These are phyloP conservation scores for Laticauda colubrina DNA, from an alignment of 2,113 vertebrate species.

Conservation along the genomic window DNA sequence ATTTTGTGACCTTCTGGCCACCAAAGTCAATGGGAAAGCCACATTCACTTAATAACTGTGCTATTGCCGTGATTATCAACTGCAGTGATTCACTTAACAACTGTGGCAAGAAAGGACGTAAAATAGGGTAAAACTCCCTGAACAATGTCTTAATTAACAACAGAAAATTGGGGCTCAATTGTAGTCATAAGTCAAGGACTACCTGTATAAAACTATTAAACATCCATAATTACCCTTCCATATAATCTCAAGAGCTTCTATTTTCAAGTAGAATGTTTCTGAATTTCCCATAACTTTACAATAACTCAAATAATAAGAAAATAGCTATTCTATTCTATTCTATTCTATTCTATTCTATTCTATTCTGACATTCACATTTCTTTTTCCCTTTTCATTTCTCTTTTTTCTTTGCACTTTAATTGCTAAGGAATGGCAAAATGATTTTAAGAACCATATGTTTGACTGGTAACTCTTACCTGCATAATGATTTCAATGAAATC, in stretches of 20 bases:
- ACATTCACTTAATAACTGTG: no score
- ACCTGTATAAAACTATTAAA: not conserved
- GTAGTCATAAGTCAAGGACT: no score
- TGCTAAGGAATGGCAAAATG: not conserved
- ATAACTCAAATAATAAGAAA: not conserved
- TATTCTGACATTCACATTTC: not conserved
- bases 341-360: not conserved
- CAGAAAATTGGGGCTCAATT: no score
- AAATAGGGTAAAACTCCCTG: no score
- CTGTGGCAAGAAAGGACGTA: no score
- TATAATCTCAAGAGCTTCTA: not conserved
- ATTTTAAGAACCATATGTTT: fast-evolving
- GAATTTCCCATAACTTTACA: not conserved
- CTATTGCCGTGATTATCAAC: no score
- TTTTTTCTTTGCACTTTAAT: not conserved
- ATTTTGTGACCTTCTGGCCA: no score
- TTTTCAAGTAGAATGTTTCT: not conserved
- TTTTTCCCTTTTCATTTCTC: not conserved
- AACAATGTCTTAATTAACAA: no score
- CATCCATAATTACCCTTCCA: not conserved
- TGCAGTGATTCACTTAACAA: no score
- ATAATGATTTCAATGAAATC: not conserved
- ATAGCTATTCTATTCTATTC: not conserved
- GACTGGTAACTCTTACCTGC: not conserved
- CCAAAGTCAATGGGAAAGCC: no score